Evolutionary conservation across 2,797 vertebrate species (phyloP).

Genomic region (Ispidina picta): DNA sequence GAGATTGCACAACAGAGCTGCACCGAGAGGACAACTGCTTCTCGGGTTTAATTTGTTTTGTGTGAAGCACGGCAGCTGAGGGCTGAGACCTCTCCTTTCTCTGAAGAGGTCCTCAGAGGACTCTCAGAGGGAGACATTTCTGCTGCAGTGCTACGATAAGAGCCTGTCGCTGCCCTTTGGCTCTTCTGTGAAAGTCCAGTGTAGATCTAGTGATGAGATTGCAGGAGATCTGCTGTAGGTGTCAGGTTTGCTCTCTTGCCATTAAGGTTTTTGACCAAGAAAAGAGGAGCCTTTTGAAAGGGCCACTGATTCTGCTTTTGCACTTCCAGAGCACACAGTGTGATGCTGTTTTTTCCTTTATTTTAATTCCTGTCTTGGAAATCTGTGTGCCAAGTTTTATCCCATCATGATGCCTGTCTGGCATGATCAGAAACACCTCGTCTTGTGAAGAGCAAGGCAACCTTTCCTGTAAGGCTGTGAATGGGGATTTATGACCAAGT

Average conservation of each 20-base stretch:
- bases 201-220: not conserved
- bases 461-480: conserved; percentile 1
- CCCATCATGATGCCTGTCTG: not conserved
- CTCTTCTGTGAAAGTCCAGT: not conserved
- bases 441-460: not conserved
- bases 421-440: not conserved
- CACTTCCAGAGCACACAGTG: not conserved
- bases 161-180: not conserved
- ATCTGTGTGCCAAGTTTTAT: not conserved
- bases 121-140: conserved; percentile 11
- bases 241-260: not conserved
- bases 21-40: accelerated
- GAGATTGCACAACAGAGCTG: not conserved
- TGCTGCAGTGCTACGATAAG: not conserved
- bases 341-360: not conserved
- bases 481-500: conserved; percentile 36
- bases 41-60: not conserved
- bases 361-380: conserved; percentile 23
- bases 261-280: not conserved
- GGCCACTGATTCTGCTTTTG: not conserved
- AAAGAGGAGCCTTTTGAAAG: not conserved
- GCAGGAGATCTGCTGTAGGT: not conserved
- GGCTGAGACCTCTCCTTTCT: conserved; percentile 13
- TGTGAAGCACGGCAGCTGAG: not conserved
- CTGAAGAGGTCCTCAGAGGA: conserved; percentile 28